These are phyloP conservation scores for Gorsachius magnificus DNA, from an alignment of 2,797 vertebrate genomes.

Conservation along the genomic window DNA sequence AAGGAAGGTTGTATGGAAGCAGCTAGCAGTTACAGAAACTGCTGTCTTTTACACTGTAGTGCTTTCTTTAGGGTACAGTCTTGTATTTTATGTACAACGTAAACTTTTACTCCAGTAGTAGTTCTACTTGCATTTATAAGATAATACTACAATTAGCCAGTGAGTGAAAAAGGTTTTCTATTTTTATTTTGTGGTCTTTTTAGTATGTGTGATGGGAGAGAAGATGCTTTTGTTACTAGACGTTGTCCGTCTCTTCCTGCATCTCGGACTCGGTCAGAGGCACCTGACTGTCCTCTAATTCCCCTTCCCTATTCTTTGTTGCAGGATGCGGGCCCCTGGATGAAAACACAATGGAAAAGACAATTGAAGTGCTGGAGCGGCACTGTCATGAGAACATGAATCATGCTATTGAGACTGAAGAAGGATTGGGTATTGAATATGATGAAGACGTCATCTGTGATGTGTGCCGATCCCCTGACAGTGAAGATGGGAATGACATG, in stretches of 20 bases:
- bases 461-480: conserved; percentile 96
- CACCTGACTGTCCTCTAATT: conserved; percentile 25
- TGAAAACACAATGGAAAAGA: conserved; percentile 93
- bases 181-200: not conserved
- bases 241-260: not conserved
- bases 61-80: not conserved
- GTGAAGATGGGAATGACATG: conserved; percentile 99
- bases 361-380: conserved; percentile 91
- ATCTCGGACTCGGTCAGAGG: not conserved
- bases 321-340: conserved; percentile 87
- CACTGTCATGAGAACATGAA: conserved; percentile 97
- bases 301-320: not conserved
- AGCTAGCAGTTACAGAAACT: not conserved
- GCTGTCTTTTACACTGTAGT: not conserved
- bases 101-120: not conserved
- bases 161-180: not conserved
- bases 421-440: conserved; percentile 95
- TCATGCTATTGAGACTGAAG: conserved; percentile 96
- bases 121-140: not conserved
- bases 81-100: not conserved
- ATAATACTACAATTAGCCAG: not conserved
- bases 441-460: conserved; percentile 98
- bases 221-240: not conserved
- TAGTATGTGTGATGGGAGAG: not conserved
- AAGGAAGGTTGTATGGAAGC: not conserved